Evolutionary conservation across 2,113 vertebrate genomes (phyloP).

Genomic region (Melanocharis versteri): DNA sequence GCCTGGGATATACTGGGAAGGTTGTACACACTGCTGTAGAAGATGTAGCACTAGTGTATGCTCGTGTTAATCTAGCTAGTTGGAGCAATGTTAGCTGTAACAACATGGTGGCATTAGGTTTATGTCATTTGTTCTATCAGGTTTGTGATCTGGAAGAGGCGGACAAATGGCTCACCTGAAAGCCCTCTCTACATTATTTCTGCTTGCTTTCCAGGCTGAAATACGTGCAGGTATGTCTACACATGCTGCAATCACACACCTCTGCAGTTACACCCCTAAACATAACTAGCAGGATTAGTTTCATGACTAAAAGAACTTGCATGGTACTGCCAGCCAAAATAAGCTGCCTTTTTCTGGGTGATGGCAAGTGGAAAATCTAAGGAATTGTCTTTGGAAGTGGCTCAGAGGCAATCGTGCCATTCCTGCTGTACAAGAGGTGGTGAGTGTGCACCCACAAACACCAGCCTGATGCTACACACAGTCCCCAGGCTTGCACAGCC

Average conservation of each 20-base stretch:
- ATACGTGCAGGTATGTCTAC: neutral
- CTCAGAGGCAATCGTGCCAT: neutral
- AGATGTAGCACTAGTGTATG: neutral
- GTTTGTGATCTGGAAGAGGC: neutral
- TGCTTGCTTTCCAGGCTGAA: neutral
- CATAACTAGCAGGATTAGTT: neutral
- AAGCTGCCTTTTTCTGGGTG: neutral
- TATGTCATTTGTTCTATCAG: neutral
- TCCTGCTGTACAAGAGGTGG: neutral
- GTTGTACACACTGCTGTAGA: neutral
- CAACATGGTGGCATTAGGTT: neutral
- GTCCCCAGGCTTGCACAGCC: rapidly evolving
- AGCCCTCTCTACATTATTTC: neutral
- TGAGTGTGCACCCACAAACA: neutral
- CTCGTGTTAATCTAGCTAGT: neutral
- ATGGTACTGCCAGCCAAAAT: neutral
- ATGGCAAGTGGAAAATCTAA: neutral
- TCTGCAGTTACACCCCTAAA: neutral
- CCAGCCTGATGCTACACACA: rapidly evolving
- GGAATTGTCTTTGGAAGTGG: neutral
- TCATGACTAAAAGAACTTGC: neutral
- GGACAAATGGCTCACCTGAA: neutral
- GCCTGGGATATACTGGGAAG: neutral
- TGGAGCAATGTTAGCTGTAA: neutral
- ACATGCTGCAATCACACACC: neutral